Evolutionary conservation across 2,888 invertebrate genomes (phyloP).

Genomic region (Limnephilus lunatus): DNA sequence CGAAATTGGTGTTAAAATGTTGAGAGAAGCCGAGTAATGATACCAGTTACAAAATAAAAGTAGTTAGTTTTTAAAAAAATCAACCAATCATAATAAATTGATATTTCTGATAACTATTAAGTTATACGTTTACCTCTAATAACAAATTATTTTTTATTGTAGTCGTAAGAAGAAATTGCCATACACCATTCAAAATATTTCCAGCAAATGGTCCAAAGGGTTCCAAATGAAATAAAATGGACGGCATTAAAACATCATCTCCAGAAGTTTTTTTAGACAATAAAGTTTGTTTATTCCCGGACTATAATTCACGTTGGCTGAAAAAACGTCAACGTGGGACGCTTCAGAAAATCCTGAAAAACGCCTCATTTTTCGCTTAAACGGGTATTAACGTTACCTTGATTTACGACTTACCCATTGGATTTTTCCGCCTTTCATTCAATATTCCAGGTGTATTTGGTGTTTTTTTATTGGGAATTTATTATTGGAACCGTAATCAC

Average conservation of each 20-base stretch:
- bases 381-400: conserved; percentile 60
- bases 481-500: conserved; percentile 56
- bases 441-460: conserved; percentile 62
- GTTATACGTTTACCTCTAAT: too few relatives aligned
- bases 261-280: conserved; percentile 36
- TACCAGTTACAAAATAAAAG: too few relatives aligned
- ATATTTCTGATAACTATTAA: neutral
- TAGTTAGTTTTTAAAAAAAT: too few relatives aligned
- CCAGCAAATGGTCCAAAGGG: neutral
- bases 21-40: too few relatives aligned
- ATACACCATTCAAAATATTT: neutral
- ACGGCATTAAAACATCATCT: conserved; percentile 37
- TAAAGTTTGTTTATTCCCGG: conserved; percentile 42
- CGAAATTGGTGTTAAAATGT: too few relatives aligned
- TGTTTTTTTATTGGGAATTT: conserved; percentile 45
- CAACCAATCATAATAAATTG: too few relatives aligned
- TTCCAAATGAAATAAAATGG: conserved; percentile 14
- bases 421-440: conserved; percentile 62
- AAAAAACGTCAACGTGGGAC: conserved; percentile 56
- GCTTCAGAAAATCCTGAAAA: conserved; percentile 29
- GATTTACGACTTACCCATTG: conserved; percentile 62
- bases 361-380: conserved; percentile 47
- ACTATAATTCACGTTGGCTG: conserved; percentile 33
- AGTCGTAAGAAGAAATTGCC: neutral
- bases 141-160: neutral